Evolutionary conservation across 2,888 invertebrate genomes (phyloP).

Genomic region (Dugesia japonica): DNA sequence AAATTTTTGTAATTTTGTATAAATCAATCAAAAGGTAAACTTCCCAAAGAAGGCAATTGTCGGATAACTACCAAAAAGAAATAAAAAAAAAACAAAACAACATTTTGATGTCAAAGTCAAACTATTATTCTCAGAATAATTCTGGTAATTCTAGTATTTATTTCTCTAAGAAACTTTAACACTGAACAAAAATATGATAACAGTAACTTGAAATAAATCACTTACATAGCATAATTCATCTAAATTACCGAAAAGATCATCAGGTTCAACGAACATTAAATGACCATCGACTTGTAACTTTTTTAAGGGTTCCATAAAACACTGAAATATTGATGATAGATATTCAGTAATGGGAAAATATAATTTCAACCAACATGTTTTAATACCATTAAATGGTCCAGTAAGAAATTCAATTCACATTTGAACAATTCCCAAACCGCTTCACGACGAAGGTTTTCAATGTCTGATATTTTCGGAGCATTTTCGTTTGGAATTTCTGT

Average conservation of each 20-base stretch:
- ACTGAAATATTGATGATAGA: slow-evolving; percentile 45
- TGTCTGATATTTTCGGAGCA: slow-evolving; percentile 38
- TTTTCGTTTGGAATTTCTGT: slow-evolving; percentile 38
- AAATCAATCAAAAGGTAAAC: not conserved
- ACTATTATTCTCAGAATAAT: not conserved
- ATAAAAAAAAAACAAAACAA: too few relatives aligned
- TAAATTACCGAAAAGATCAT: slow-evolving; percentile 54
- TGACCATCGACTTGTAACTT: slow-evolving; percentile 56
- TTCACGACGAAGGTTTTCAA: slow-evolving; percentile 49
- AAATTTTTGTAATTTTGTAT: not conserved
- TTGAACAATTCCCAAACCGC: slow-evolving; percentile 56
- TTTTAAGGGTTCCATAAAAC: slow-evolving; percentile 56
- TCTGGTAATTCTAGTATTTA: not conserved
- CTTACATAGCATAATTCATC: slow-evolving; percentile 54
- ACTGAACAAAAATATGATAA: not conserved
- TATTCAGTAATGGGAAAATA: too few relatives aligned
- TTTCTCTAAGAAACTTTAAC: not conserved
- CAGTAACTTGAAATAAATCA: slow-evolving; percentile 36
- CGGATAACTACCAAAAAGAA: too few relatives aligned
- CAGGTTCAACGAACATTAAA: slow-evolving; percentile 55
- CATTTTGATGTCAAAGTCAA: not conserved
- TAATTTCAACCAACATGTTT: slow-evolving; percentile 46
- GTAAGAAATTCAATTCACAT: slow-evolving; percentile 54
- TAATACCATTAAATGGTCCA: slow-evolving; percentile 55
- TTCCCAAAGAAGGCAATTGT: too few relatives aligned